Evolutionary conservation across 2,888 invertebrate species (phyloP).

Genomic region (Tenthredo livida): DNA sequence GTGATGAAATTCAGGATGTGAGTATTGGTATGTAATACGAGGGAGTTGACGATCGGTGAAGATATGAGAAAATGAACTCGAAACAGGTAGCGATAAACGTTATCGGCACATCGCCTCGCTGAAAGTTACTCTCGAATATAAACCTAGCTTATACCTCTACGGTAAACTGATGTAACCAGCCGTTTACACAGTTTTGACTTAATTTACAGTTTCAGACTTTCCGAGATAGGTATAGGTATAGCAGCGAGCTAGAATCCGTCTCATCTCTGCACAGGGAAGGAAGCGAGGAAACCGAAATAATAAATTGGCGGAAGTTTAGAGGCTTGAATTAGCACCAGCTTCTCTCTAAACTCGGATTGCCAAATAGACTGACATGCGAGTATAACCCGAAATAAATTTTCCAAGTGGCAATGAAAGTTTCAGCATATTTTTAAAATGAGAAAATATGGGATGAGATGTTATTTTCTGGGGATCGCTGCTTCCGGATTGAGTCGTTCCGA

Average conservation of each 20-base stretch:
- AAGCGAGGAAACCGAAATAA: slow-evolving; percentile 11
- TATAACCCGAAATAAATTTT: not conserved
- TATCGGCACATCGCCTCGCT: slow-evolving; percentile 16
- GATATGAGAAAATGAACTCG: not conserved
- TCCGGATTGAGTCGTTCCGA: not conserved
- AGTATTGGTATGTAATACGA: not conserved
- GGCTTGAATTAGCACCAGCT: not conserved
- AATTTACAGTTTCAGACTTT: slow-evolving; percentile 25
- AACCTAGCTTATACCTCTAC: not conserved
- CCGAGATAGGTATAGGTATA: not conserved
- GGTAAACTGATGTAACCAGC: not conserved
- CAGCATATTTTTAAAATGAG: not conserved
- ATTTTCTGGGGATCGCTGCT: not conserved
- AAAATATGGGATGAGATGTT: not conserved
- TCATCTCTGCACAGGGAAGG: not conserved
- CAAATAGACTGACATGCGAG: not conserved
- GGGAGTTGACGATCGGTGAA: not conserved
- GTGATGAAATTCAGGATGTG: not conserved
- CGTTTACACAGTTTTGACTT: not conserved
- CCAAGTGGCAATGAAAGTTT: not conserved
- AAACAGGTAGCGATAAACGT: slow-evolving; percentile 4
- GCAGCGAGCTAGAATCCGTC: not conserved
- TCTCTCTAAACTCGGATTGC: not conserved
- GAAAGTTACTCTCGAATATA: not conserved
- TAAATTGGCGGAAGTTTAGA: slow-evolving; percentile 20